A percentile compares a stretch with the other conserved stretches of the same genome.
Conservation (phyloP, 2,888 invertebrate species). For the Agrochola litura region DNA sequence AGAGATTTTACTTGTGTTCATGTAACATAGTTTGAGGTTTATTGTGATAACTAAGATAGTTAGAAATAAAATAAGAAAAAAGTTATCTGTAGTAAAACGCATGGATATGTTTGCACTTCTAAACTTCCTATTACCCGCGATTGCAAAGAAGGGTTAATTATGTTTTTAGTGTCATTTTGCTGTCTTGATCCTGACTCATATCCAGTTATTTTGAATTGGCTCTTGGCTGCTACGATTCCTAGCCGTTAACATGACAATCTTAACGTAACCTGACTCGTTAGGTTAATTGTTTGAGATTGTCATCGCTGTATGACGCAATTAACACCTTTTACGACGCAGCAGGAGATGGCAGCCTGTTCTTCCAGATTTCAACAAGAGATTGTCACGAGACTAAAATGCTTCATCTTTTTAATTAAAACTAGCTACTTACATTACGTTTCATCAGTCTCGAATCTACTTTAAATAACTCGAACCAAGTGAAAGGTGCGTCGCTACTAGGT, state of each 20-base stretch:
- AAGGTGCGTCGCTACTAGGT: conserved; percentile 22
- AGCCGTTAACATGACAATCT: neutral
- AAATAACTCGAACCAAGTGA: conserved; percentile 12
- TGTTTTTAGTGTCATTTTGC: neutral
- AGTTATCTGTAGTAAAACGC: neutral
- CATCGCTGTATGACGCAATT: conserved; percentile 30
- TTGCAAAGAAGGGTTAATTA: neutral
- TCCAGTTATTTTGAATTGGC: neutral
- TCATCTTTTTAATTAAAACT: conserved; percentile 1
- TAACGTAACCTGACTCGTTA: neutral
- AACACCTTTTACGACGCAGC: conserved; percentile 33
- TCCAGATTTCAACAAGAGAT: conserved; percentile 26
- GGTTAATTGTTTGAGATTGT: conserved; percentile 40
- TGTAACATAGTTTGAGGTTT: too few relatives aligned
- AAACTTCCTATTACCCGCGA: neutral
- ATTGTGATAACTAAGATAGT: too few relatives aligned
- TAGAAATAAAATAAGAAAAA: too few relatives aligned
- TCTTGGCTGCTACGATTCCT: neutral
- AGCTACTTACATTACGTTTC: neutral
- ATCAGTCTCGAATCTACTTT: neutral
- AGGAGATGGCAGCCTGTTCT: conserved; percentile 14
- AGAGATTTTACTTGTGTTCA: neutral
- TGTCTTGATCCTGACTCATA: too few relatives aligned
- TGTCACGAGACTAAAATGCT: conserved; percentile 3
- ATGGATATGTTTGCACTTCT: neutral